Percentiles rank a stretch among this genome's conserved stretches.
These are phyloP conservation scores for Lampris incognitus DNA, from an alignment of 2,113 vertebrate genomes.

Conservation along the genomic window DNA sequence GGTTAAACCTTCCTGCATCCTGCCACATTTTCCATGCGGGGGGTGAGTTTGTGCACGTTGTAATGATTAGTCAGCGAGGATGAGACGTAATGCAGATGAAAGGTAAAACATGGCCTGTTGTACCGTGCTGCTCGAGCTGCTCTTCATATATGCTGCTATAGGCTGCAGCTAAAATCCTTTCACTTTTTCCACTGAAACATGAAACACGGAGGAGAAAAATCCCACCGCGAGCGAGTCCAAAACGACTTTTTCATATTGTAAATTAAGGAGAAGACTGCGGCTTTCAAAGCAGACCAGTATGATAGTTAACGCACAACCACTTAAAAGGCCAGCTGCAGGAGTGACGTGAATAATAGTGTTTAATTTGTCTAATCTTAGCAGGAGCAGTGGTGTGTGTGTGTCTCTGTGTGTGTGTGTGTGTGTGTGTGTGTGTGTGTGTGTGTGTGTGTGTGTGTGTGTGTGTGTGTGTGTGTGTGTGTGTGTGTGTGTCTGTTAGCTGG, in stretches of 20 bases:
- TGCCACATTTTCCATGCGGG: too few relatives aligned
- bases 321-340: slow-evolving; percentile 81
- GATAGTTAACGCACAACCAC: slow-evolving; percentile 83
- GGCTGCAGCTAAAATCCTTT: slow-evolving; percentile 35
- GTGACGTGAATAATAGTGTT: slow-evolving; percentile 82
- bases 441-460: background rate
- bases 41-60: too few relatives aligned
- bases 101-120: too few relatives aligned
- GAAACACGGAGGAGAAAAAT: slow-evolving; percentile 59
- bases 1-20: too few relatives aligned
- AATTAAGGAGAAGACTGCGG: slow-evolving; percentile 79
- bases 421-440: slow-evolving; percentile 47
- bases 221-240: slow-evolving; percentile 56
- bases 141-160: background rate
- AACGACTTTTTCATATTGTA: slow-evolving; percentile 75
- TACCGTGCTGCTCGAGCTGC: too few relatives aligned
- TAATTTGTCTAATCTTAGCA: slow-evolving; percentile 85
- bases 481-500: too few relatives aligned
- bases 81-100: too few relatives aligned
- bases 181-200: slow-evolving; percentile 51
- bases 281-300: slow-evolving; percentile 81
- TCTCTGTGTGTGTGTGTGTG: slow-evolving; percentile 32
- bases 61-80: too few relatives aligned
- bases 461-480: slow-evolving; percentile 34
- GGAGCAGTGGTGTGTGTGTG: slow-evolving; percentile 50